A percentile compares a stretch with the other conserved stretches of the same genome.
These are phyloP conservation scores for Laticauda laticaudata DNA, from an alignment of 2,113 vertebrate species.

Conservation along the genomic window DNA sequence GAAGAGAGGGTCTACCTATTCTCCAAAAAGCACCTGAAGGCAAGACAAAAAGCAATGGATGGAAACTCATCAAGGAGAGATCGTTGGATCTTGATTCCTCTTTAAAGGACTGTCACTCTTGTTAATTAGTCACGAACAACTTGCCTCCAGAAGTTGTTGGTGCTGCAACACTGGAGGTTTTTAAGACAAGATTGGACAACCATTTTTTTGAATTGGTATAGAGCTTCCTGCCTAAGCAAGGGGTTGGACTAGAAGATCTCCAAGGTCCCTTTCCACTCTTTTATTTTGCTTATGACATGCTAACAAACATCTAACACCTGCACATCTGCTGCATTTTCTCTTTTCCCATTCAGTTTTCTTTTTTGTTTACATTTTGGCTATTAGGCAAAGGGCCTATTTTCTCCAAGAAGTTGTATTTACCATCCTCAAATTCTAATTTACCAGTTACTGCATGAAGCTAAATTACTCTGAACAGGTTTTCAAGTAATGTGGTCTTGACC, in stretches of 20 bases:
- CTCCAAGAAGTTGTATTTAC: conserved; percentile 6
- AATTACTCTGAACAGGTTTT: conserved; percentile 14
- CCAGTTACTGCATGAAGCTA: background rate
- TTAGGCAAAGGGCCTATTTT: background rate
- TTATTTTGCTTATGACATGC: background rate
- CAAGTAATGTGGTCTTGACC: conserved; percentile 29
- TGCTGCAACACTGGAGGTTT: too few species aligned
- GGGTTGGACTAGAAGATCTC: background rate
- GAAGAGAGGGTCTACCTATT: too few species aligned
- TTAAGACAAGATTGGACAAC: too few species aligned
- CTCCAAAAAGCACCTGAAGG: too few species aligned
- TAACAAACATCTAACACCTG: background rate
- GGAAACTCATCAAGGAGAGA: too few species aligned
- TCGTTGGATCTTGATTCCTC: too few species aligned
- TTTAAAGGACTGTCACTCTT: too few species aligned
- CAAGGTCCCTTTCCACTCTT: background rate
- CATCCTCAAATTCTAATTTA: conserved; percentile 9
- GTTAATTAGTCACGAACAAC: too few species aligned
- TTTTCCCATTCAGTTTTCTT: background rate
- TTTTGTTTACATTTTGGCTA: background rate
- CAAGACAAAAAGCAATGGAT: too few species aligned
- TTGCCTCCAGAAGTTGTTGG: too few species aligned
- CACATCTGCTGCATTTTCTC: background rate
- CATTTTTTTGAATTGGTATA: background rate
- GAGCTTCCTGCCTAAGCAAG: background rate